Base-by-base conservation (phyloP, 2,888 invertebrate species). In the Drosophila antonietae region DNA sequence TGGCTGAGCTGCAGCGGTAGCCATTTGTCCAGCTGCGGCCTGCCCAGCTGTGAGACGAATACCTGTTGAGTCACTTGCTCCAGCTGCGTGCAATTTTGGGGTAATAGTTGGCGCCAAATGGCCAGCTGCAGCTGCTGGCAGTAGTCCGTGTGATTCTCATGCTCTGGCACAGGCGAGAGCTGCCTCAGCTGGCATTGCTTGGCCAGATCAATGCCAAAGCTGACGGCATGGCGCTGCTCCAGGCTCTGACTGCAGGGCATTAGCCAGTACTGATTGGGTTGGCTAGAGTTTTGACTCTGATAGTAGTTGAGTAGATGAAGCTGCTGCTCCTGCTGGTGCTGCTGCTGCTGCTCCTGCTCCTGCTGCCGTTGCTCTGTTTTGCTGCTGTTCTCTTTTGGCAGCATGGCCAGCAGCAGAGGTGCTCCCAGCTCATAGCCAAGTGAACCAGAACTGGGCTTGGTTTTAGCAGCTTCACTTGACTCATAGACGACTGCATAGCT, bases 31-130 rank as follows among this genome's bases (percentile, higher is more conserved):
- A 44, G 53, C 60, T 68, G 83, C 53, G 93, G 93, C 70, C 86
- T 84, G 5, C 93, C 93, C 57, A 91, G 67, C 47, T 88, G 83
- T 0, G 93, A 93, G 31, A 92, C 61, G n/a, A 72, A 82, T 3
- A 88, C 43, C 2, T 78, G 75, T 0, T 46, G 46, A 23, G 62
- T 37, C 0, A 90, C 35, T n/a, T 80, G 63, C 0, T 81, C 77
- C 8, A 73, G 49, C 2, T 64, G 57, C 5, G 44, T 64, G 18
- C 75, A 72, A 9, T 75, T 67, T n/a, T 64, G 53, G 0, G 90
- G 76, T 56, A 87, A 28, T 7, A 91, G 55, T 20, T 83, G 76
- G 0, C 35, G 35, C 78, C 81, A 81, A 8, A 90, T 90, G 5
- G 67, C 59, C 1, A 55, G 8, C 66, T 93, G 93, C 18, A 92